A percentile compares a stretch with the other conserved stretches of the same genome.
phyloP scores from a whole-genome alignment of 2,113 vertebrate species.

The Raja brachyura region DNA sequence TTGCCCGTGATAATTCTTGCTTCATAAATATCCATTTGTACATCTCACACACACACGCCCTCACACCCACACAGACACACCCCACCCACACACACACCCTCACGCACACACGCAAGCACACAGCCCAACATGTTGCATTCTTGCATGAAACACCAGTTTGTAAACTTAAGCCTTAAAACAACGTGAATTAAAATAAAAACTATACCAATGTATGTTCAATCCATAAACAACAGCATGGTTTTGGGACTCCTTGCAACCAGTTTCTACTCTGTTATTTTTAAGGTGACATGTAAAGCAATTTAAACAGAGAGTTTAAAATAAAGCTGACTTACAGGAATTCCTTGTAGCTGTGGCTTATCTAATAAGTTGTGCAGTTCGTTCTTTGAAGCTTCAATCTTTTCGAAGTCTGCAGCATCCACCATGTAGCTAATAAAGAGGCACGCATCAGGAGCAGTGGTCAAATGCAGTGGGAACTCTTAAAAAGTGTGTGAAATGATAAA shows the following conservation, averaged over 20 bases:
- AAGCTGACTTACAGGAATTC: constrained; percentile 55
- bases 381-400: constrained; percentile 62
- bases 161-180: no score
- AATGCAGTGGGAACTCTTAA: not conserved
- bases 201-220: not conserved
- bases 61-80: no score
- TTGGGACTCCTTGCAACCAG: not conserved
- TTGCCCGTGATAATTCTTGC: no score
- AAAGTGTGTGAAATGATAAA: no score
- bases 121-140: not conserved
- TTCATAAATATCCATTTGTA: no score
- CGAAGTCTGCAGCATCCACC: constrained; percentile 60
- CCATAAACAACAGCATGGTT: not conserved
- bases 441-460: not conserved
- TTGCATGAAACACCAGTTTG: not conserved
- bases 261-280: not conserved
- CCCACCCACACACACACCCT: no score
- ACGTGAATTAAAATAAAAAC: no score
- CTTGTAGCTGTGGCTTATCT: constrained; percentile 59
- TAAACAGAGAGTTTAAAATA: not conserved
- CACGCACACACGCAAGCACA: no score
- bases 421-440: constrained; percentile 52
- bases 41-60: no score
- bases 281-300: not conserved
- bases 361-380: constrained; percentile 60